Evolutionary conservation across 23 tunicate genomes (phyloP).

Genomic region (Diplosoma virens): DNA sequence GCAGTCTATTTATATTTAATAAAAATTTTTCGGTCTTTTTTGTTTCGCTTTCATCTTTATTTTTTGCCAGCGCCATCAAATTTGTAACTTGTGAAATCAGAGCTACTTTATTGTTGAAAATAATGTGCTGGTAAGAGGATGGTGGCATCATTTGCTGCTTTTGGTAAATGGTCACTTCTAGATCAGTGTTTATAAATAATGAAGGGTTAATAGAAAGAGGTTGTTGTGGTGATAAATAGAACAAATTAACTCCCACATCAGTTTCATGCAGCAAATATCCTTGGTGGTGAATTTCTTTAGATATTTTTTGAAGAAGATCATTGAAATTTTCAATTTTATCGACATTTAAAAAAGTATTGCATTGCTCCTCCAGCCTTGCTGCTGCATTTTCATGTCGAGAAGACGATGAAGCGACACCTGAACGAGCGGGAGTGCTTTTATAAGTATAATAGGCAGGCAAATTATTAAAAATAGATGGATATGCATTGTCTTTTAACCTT

Average conservation of each 20-base stretch:
- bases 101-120: conserved; percentile 8
- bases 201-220: not conserved
- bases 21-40: not conserved
- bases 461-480: not conserved
- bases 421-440: not conserved
- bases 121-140: not conserved
- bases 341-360: not conserved
- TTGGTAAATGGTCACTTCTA: not conserved
- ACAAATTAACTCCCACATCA: not conserved
- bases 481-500: conserved; percentile 4
- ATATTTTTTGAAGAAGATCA: not conserved
- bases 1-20: not conserved
- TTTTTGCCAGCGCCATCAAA: conserved; percentile 9
- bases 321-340: conserved; percentile 1
- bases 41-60: not conserved
- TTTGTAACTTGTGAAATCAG: not conserved
- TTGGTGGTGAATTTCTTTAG: not conserved
- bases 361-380: not conserved
- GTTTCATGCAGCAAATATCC: not conserved
- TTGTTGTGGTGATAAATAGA: not conserved
- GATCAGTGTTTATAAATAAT: not conserved
- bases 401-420: not conserved
- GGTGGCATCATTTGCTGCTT: not conserved
- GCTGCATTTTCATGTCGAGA: conserved; percentile 21
- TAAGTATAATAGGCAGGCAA: not conserved